Evolutionary conservation across 2,888 invertebrate genomes (phyloP), one percentile per base, ranked within the genome.

Genomic region (Eubasilissa splendida): DNA sequence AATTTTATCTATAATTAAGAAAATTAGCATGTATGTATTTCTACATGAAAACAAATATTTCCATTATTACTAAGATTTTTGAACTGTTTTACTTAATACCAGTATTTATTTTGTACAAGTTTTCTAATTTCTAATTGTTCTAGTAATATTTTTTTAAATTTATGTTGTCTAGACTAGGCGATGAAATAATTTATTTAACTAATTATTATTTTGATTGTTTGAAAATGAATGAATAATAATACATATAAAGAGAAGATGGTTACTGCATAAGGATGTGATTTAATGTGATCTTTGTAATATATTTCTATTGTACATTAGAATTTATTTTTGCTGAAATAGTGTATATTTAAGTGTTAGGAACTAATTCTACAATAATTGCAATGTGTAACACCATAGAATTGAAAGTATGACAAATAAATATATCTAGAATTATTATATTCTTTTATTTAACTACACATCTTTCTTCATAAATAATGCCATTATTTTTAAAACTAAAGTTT

Each of bases 1-100:
- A 77, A 53, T 59, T 52, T 5, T 31, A 42, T 50, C 31, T 54
- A 71, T 68, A 54, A 22, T 71, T 54, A 54, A 22, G 14, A 22
- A 53, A 70, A 54, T 31, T 53, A 22, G 42, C 42, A 71, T 53
- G 14, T 33, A 71, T 71, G 54, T 53, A 22, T 31, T 68, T 31
- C 54, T 71, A 71, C 71, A 71, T 71, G 71, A 12, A 53, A 53
- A 71, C 68, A 71, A 70, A 59, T 74, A 74, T 74, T 74, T 77
- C 77, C 77, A 77, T 77, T 77, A 58, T 50, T 74, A 8, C 59
- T 74, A 59, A 74, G 59, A 42, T 50, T 59, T 74, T 9, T 42
- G 11, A 74, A 54, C 31, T 63, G 42, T 33, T 42, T 12, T 12
- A 33, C 63, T 63, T 63, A 68, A 56, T 54, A 14, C 12, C 33